Percentiles rank a stretch among this genome's conserved stretches.
Conservation (phyloP, 2,888 invertebrate genomes). For the Drepana falcataria region DNA sequence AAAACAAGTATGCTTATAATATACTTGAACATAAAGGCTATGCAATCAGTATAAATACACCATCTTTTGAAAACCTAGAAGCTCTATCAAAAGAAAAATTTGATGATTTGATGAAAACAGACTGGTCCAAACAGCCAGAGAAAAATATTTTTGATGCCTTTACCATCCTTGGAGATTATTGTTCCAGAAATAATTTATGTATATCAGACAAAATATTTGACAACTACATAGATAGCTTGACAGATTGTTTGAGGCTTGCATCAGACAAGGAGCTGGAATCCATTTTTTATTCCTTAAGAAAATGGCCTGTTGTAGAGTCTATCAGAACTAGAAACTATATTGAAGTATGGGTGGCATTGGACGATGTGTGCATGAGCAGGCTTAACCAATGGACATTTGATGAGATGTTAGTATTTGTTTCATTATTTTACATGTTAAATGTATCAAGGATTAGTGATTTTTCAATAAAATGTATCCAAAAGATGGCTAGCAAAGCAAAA, state of each 20-base stretch:
- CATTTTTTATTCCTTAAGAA: slow-evolving; percentile 69
- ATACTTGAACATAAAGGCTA: slow-evolving; percentile 59
- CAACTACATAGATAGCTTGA: slow-evolving; percentile 56
- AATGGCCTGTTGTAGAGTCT: slow-evolving; percentile 73
- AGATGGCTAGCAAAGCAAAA: slow-evolving; percentile 76
- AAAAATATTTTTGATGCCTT: slow-evolving; percentile 48
- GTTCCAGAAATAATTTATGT: slow-evolving; percentile 43
- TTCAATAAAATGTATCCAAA: slow-evolving; percentile 71
- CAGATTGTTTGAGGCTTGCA: slow-evolving; percentile 74
- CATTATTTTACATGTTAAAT: slow-evolving; percentile 82
- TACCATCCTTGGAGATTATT: slow-evolving; percentile 46
- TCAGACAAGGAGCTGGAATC: slow-evolving; percentile 77
- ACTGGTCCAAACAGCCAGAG: slow-evolving; percentile 43
- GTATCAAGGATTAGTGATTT: slow-evolving; percentile 77
- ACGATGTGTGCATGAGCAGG: slow-evolving; percentile 79
- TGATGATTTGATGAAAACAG: slow-evolving; percentile 31
- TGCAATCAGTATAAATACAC: slow-evolving; percentile 29
- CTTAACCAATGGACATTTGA: slow-evolving; percentile 70
- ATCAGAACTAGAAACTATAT: slow-evolving; percentile 78
- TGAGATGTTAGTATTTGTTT: slow-evolving; percentile 77
- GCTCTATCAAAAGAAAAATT: slow-evolving; percentile 33
- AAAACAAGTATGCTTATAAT: slow-evolving; percentile 61
- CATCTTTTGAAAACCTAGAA: slow-evolving; percentile 5
- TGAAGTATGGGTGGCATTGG: slow-evolving; percentile 83
- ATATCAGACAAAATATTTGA: slow-evolving; percentile 60